Conservation (phyloP, 2,797 vertebrate genomes). For the Fundulus diaphanus region DNA sequence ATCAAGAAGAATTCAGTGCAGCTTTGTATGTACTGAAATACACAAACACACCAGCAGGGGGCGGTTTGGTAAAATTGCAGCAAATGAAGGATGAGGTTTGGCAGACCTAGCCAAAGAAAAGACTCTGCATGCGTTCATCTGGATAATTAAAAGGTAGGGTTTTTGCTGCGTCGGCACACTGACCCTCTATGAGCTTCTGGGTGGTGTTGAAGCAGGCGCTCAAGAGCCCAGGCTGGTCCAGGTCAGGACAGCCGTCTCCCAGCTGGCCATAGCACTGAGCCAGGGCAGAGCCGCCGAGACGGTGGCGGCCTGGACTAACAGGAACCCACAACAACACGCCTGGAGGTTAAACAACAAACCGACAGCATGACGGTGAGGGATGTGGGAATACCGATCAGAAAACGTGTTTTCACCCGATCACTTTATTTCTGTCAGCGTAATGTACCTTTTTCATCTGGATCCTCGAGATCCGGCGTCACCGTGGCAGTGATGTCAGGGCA, state of each 20-base stretch:
- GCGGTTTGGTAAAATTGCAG: slow-evolving; percentile 7
- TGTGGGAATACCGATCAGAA: neutral
- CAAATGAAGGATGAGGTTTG: neutral
- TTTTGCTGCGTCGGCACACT: slow-evolving; percentile 18
- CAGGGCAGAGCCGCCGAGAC: slow-evolving; percentile 89
- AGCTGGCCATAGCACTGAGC: slow-evolving; percentile 92
- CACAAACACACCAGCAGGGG: slow-evolving; percentile 43
- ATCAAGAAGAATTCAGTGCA: neutral
- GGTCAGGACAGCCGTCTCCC: slow-evolving; percentile 86
- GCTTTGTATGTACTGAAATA: neutral
- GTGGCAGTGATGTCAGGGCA: slow-evolving; percentile 93
- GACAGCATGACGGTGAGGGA: neutral
- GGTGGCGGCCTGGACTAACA: slow-evolving; percentile 81
- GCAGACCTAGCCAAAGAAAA: neutral
- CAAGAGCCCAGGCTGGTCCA: slow-evolving; percentile 83
- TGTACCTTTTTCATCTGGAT: slow-evolving; percentile 85
- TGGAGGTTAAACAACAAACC: slow-evolving; percentile 56
- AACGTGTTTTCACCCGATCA: neutral
- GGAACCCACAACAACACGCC: slow-evolving; percentile 88
- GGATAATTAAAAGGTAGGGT: neutral
- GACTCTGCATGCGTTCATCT: neutral
- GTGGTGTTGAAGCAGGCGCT: slow-evolving; percentile 85
- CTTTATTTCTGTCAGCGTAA: neutral
- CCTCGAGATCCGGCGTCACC: slow-evolving; percentile 91
- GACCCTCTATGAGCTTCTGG: slow-evolving; percentile 86